phyloP scores from a whole-genome alignment of 2,888 invertebrate species.

The Aquatica leii region DNA sequence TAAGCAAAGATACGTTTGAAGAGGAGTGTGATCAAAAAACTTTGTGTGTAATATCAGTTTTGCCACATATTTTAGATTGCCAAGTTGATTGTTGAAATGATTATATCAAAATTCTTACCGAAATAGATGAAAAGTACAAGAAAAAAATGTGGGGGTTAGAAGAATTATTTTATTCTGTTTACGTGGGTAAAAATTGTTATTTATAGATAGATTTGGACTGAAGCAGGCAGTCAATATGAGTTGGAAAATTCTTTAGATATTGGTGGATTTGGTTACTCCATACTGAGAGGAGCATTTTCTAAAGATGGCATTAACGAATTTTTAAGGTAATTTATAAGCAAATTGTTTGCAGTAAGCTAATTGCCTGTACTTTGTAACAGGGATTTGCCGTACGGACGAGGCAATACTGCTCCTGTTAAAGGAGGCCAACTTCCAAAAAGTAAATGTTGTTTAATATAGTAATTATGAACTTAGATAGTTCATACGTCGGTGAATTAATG shows the following conservation, averaged over 20 bases:
- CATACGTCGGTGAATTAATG: too few species aligned
- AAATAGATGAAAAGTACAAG: conserved; percentile 89
- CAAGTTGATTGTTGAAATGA: conserved; percentile 87
- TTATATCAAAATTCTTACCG: conserved; percentile 76
- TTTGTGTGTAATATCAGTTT: conserved; percentile 88
- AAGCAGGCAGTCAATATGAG: conserved; percentile 84
- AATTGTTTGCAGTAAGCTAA: too few species aligned
- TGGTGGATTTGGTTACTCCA: conserved; percentile 98
- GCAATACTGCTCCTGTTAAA: conserved; percentile 78
- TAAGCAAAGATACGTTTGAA: conserved; percentile 68
- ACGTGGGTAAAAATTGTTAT: background rate
- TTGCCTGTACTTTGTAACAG: too few species aligned
- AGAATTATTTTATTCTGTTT: conserved; percentile 51
- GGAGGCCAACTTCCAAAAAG: conserved; percentile 83
- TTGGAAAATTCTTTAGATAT: conserved; percentile 92
- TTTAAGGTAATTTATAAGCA: conserved; percentile 66
- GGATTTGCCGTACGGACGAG: background rate
- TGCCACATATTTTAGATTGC: conserved; percentile 96
- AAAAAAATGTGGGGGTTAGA: conserved; percentile 89
- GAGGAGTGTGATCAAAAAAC: conserved; percentile 83
- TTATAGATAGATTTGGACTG: conserved; percentile 90
- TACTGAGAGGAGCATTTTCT: conserved; percentile 91
- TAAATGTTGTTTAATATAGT: too few species aligned
- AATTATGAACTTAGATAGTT: too few species aligned
- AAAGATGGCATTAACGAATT: conserved; percentile 96